These are phyloP conservation scores for Drosophila lowei DNA, from an alignment of 1,140 invertebrate genomes.

Conservation along the genomic window DNA sequence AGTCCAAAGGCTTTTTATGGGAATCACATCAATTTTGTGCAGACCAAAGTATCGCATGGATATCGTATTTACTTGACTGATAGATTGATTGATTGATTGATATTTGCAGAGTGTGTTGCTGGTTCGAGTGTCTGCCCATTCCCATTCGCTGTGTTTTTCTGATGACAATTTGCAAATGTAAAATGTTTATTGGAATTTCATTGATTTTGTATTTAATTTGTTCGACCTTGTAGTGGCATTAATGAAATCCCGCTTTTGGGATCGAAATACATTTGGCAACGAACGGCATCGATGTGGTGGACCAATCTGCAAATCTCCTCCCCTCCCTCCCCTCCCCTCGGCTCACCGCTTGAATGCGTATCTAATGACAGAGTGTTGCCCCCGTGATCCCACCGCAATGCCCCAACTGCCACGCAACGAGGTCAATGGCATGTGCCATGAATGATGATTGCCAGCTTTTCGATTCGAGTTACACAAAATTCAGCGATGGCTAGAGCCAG, in stretches of 20 bases:
- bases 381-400: slow-evolving; percentile 1
- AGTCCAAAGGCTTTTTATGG: too few relatives aligned
- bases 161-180: slow-evolving; percentile 17
- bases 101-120: too few relatives aligned
- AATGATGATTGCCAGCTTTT: slow-evolving; percentile 58
- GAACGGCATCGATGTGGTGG: slow-evolving; percentile 27
- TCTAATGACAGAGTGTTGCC: slow-evolving; percentile 49
- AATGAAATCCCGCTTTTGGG: slow-evolving; percentile 28
- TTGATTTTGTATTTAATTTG: slow-evolving; percentile 10
- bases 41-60: too few relatives aligned
- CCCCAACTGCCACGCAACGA: slow-evolving; percentile 53
- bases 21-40: too few relatives aligned
- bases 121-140: too few relatives aligned
- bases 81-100: too few relatives aligned
- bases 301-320: slow-evolving; percentile 20
- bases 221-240: slow-evolving; percentile 36
- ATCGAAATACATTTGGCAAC: slow-evolving; percentile 18
- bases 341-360: neutral
- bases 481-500: slow-evolving; percentile 40
- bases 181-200: neutral
- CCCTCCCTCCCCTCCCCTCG: neutral
- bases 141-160: neutral
- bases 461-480: slow-evolving; percentile 46
- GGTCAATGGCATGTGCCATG: slow-evolving; percentile 57
- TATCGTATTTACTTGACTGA: too few relatives aligned